Conservation (phyloP, 92 coral and sea anemone species). For the Actinernus sp. region DNA sequence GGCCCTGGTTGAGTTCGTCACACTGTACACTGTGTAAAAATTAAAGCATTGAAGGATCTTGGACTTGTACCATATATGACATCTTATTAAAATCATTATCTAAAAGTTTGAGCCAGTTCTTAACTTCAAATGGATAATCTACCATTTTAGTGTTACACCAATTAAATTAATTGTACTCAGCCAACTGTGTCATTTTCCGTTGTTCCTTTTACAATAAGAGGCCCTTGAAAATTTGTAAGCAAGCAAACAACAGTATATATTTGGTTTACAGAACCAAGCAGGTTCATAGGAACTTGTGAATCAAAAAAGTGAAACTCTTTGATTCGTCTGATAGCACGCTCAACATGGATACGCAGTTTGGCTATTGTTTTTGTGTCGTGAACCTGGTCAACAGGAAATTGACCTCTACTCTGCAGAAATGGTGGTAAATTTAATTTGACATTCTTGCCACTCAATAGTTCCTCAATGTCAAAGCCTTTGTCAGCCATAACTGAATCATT, state of each 20-base stretch:
- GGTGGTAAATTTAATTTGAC: conserved; percentile 45
- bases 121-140: too few species aligned
- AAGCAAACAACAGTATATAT: conserved; percentile 55
- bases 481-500: conserved; percentile 57
- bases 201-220: too few species aligned
- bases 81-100: too few species aligned
- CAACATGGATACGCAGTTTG: conserved; percentile 61
- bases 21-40: too few species aligned
- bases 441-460: conserved; percentile 4
- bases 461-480: conserved; percentile 42
- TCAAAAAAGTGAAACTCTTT: conserved; percentile 52
- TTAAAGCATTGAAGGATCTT: too few species aligned
- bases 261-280: conserved; percentile 44
- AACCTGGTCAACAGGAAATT: conserved; percentile 41
- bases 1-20: too few species aligned
- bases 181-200: too few species aligned
- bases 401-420: conserved; percentile 28
- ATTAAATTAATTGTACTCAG: too few species aligned
- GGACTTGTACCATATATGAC: too few species aligned
- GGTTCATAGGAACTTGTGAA: conserved; percentile 16
- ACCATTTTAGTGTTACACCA: too few species aligned
- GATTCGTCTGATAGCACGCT: conserved; percentile 49
- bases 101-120: too few species aligned
- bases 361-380: conserved; percentile 60
- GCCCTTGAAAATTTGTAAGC: conserved; percentile 37